Conservation (phyloP, 2,797 vertebrate genomes). For the Lacerta viridis region DNA sequence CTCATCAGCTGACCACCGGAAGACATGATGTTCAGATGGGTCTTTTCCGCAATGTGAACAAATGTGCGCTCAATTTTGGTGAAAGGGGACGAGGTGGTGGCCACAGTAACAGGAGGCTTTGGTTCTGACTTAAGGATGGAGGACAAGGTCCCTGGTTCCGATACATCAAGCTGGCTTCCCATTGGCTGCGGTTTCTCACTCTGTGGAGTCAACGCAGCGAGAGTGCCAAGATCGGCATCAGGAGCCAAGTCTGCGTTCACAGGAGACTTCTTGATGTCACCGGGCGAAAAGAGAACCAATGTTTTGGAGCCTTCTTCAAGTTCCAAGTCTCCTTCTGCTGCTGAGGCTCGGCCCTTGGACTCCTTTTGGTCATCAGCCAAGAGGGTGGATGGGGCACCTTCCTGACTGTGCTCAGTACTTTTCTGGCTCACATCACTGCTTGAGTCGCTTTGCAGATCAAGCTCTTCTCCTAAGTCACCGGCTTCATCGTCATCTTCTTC, state of each 20-base stretch:
- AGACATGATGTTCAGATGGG: constrained; percentile 95
- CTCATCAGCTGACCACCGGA: constrained; percentile 84
- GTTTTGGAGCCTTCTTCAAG: constrained; percentile 97
- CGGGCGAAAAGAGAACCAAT: constrained; percentile 95
- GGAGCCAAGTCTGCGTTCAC: constrained; percentile 84
- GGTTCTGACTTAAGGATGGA: constrained; percentile 90
- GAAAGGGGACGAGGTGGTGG: constrained; percentile 90
- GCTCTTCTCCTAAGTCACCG: constrained; percentile 78
- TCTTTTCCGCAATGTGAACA: constrained; percentile 95
- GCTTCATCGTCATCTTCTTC: constrained; percentile 67
- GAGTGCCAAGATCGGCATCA: constrained; percentile 88
- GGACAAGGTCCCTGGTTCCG: constrained; percentile 89
- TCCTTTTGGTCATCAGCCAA: constrained; percentile 93
- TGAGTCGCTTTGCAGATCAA: constrained; percentile 86
- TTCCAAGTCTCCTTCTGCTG: constrained; percentile 91
- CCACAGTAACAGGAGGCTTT: constrained; percentile 83
- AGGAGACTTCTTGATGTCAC: constrained; percentile 93
- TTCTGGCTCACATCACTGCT: constrained; percentile 92
- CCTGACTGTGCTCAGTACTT: constrained; percentile 93
- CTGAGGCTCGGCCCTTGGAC: constrained; percentile 86
- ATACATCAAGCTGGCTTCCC: constrained; percentile 86
- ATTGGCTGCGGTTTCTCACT: constrained; percentile 86
- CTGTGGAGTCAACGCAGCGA: constrained; percentile 84
- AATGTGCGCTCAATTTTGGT: constrained; percentile 98
- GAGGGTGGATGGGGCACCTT: constrained; percentile 90